A percentile compares a stretch with the other conserved stretches of the same genome.
These are phyloP conservation scores for Timandra comae DNA, from an alignment of 2,888 invertebrate species.

Conservation along the genomic window DNA sequence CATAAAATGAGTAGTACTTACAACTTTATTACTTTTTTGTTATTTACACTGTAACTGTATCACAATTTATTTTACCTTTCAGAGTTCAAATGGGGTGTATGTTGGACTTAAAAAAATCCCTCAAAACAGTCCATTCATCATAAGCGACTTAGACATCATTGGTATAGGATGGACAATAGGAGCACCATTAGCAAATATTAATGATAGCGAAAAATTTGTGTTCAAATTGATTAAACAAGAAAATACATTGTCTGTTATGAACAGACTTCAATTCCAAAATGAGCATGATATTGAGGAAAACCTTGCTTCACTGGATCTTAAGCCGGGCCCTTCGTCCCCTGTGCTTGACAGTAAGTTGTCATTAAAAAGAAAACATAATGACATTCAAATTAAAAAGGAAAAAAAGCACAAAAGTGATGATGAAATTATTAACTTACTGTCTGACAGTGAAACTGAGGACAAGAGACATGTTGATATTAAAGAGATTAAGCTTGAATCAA, in stretches of 20 bases:
- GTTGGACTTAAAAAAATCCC: slow-evolving; percentile 62
- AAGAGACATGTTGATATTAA: slow-evolving; percentile 11
- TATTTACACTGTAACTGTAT: too few species aligned
- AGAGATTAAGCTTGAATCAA: slow-evolving; percentile 31
- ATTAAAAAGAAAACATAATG: slow-evolving; percentile 43
- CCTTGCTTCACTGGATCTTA: slow-evolving; percentile 27
- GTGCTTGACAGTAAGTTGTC: slow-evolving; percentile 25
- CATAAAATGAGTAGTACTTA: too few species aligned
- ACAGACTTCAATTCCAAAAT: slow-evolving; percentile 44
- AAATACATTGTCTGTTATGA: slow-evolving; percentile 20
- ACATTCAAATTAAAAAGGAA: slow-evolving; percentile 23
- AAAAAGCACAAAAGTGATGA: slow-evolving; percentile 21
- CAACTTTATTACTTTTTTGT: slow-evolving; percentile 1
- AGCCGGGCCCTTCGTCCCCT: slow-evolving; percentile 16
- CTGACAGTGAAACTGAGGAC: slow-evolving; percentile 48
- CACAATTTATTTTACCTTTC: too few species aligned
- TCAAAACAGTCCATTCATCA: slow-evolving; percentile 38
- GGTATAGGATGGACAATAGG: slow-evolving; percentile 70
- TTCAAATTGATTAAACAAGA: slow-evolving; percentile 47
- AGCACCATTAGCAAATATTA: slow-evolving; percentile 37
- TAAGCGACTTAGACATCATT: slow-evolving; percentile 66
- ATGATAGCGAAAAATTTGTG: slow-evolving; percentile 53
- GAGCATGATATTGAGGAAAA: slow-evolving; percentile 40
- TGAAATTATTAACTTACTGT: slow-evolving; percentile 36
- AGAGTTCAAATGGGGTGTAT: slow-evolving; percentile 79